Evolutionary conservation across 2,113 vertebrate species (phyloP).

Genomic region (Cebidichthys violaceus): DNA sequence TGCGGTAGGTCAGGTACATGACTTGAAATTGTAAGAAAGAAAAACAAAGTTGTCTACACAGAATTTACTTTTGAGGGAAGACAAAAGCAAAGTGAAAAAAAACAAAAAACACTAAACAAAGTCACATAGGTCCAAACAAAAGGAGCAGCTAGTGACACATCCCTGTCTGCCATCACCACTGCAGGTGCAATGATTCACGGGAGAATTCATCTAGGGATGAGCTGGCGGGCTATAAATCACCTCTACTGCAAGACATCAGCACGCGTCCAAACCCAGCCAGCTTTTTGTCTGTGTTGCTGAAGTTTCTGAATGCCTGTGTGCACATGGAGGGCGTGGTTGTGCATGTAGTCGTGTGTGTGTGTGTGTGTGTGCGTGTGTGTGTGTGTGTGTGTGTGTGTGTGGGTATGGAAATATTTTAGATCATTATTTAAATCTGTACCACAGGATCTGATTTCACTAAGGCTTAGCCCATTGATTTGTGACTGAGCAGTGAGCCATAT

Average conservation of each 20-base stretch:
- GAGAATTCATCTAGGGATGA: slow-evolving; percentile 75
- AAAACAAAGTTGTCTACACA: slow-evolving; percentile 2
- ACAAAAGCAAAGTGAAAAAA: neutral
- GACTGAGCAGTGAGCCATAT: slow-evolving; percentile 55
- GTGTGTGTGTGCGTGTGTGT: slow-evolving; percentile 6
- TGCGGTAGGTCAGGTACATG: neutral
- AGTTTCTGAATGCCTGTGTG: slow-evolving; percentile 53
- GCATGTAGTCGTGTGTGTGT: slow-evolving; percentile 10
- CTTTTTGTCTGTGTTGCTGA: slow-evolving; percentile 41
- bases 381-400: slow-evolving; percentile 22
- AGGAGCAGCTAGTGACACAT: slow-evolving; percentile 60
- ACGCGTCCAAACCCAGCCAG: slow-evolving; percentile 41
- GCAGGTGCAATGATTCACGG: slow-evolving; percentile 79
- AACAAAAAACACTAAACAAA: slow-evolving; percentile 45
- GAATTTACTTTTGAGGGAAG: neutral
- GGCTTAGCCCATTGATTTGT: slow-evolving; percentile 57
- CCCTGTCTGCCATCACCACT: slow-evolving; percentile 62
- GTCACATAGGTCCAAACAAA: slow-evolving; percentile 51
- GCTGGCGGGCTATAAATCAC: slow-evolving; percentile 75
- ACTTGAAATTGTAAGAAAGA: neutral
- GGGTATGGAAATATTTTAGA: slow-evolving; percentile 36
- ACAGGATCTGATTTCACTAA: slow-evolving; percentile 44
- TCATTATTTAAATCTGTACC: slow-evolving; percentile 68
- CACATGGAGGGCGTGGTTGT: slow-evolving; percentile 36
- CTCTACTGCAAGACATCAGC: slow-evolving; percentile 64